Base-by-base conservation (phyloP, 2,888 invertebrate genomes). In the Dyspetes luteomarginatus region DNA sequence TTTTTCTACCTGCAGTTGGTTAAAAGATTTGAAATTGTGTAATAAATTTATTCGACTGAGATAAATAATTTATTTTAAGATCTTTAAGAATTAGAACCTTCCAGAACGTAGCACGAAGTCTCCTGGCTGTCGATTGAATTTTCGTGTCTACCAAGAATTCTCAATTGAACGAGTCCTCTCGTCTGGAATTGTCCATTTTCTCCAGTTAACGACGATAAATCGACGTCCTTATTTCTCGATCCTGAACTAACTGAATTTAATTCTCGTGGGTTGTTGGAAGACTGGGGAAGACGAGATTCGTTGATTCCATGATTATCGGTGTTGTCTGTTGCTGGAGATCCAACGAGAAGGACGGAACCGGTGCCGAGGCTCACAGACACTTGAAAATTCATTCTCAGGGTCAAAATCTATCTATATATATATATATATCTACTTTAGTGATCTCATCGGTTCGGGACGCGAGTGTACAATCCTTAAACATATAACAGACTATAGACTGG, bases 301-400 rank as follows among this genome's bases (percentile, higher is more conserved):
- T 30, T 30, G 62, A 56, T 67, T 64, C 72, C 41, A n/a, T 41
- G 48, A 9, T 28, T 4, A 28, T 68, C 75, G 28, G 41, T 15
- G 43, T 68, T 52, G 68, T 55, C 15, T 24, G 78, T 15, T 43
- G 60, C 28, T 19, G 50, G 9, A 62, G 68, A 81, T 26, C 90
- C 90, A 82, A 92, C 84, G 77, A 91, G 87, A 50, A 92, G 88
- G 15, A 91, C 83, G 83, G 91, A 88, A 82, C 92, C 92, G 78
- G 86, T 84, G 76, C 91, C 92, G 85, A 92, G 91, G 87, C 92
- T 92, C 86, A 92, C 89, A 78, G 91, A 88, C 89, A 92, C 92
- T 92, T 90, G 84, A 89, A 91, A 87, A 89, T 86, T 73, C 58
- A 58, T 69, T 52, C 87, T 86, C 89, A 90, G 86, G 88, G 88